These are phyloP conservation scores for Pelosia muscerda DNA, from an alignment of 2,888 invertebrate genomes.

Conservation along the genomic window DNA sequence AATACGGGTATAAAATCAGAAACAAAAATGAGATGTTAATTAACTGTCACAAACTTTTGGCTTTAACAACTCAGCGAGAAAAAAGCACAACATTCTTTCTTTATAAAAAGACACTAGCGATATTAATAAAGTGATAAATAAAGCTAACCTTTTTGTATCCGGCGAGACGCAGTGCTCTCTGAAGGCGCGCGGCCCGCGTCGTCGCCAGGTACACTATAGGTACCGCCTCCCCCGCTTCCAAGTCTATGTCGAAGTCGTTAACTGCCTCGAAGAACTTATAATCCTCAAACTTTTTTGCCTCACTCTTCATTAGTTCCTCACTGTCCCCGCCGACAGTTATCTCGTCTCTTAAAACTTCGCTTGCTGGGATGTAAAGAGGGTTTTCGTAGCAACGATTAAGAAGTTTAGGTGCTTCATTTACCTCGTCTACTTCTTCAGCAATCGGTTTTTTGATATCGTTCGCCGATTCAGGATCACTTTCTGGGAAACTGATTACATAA, in stretches of 20 bases:
- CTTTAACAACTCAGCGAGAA: constrained; percentile 48
- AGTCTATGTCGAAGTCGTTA: constrained; percentile 81
- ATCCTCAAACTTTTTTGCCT: constrained; percentile 76
- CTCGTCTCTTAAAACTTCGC: constrained; percentile 74
- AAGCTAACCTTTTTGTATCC: constrained; percentile 86
- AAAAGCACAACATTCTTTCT: constrained; percentile 42
- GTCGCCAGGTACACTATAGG: constrained; percentile 84
- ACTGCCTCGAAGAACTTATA: constrained; percentile 81
- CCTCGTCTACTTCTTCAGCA: constrained; percentile 49
- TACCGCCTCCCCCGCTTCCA: constrained; percentile 76
- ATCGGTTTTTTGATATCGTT: constrained; percentile 55
- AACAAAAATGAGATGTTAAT: constrained; percentile 60
- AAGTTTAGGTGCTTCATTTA: constrained; percentile 59
- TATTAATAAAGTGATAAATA: constrained; percentile 45
- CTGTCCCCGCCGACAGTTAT: constrained; percentile 69
- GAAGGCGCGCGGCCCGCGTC: constrained; percentile 83
- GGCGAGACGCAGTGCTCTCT: constrained; percentile 85
- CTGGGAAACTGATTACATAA: constrained; percentile 74
- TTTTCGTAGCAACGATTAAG: constrained; percentile 73
- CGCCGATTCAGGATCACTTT: constrained; percentile 63
- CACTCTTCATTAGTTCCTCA: constrained; percentile 76
- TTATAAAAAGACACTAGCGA: constrained; percentile 44
- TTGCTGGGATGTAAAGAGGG: constrained; percentile 73
- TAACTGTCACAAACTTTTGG: constrained; percentile 59
- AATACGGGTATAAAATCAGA: constrained; percentile 19